Percentiles rank a stretch among this genome's conserved stretches.
Conservation (phyloP, 2,888 invertebrate genomes). For the Elegia similella region DNA sequence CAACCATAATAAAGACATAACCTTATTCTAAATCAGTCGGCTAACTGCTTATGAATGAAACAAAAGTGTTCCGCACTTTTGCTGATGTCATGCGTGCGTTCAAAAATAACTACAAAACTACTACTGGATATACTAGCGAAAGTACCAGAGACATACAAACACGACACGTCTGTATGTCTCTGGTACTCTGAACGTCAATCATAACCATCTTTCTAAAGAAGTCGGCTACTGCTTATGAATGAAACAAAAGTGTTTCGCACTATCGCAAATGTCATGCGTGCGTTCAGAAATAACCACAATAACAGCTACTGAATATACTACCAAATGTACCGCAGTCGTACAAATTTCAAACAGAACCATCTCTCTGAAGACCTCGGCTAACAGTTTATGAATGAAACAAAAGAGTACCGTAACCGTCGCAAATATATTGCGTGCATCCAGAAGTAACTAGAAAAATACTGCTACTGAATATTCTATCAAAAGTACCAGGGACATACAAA, state of each 20-base stretch:
- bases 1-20: too few species aligned
- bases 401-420: constrained; percentile 46
- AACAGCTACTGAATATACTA: constrained; percentile 4
- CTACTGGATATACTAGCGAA: constrained; percentile 5
- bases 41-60: constrained; percentile 48
- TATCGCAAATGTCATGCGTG: constrained; percentile 43
- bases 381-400: constrained; percentile 56
- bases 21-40: too few species aligned
- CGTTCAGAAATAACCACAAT: constrained; percentile 33
- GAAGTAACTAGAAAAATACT: constrained; percentile 31
- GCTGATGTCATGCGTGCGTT: constrained; percentile 41
- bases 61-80: constrained; percentile 49
- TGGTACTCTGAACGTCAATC: too few species aligned
- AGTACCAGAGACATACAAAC: too few species aligned
- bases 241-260: constrained; percentile 55
- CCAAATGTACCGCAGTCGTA: too few species aligned
- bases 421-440: constrained; percentile 40
- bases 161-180: too few species aligned
- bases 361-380: too few species aligned
- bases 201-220: too few species aligned
- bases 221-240: constrained; percentile 40
- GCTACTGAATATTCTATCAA: not conserved
- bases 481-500: too few species aligned
- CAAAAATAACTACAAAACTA: constrained; percentile 32
- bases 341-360: too few species aligned